Evolutionary conservation across 2,888 invertebrate species (phyloP).

Genomic region (Colostygia pectinataria): DNA sequence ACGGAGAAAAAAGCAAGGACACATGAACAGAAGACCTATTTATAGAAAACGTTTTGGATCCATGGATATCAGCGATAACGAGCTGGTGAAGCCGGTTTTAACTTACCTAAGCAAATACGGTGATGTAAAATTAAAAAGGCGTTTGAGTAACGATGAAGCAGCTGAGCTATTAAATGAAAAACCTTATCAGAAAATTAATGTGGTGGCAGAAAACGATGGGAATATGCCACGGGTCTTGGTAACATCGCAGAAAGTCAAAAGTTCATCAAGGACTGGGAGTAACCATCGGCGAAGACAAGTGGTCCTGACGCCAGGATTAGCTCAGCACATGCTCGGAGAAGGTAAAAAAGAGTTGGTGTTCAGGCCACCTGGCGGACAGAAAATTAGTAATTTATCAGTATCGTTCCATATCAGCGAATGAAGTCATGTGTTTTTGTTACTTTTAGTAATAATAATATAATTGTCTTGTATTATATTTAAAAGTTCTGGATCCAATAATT

Average conservation of each 20-base stretch:
- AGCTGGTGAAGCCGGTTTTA: slow-evolving; percentile 41
- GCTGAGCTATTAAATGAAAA: slow-evolving; percentile 37
- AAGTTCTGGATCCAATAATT: too few species aligned
- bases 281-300: slow-evolving; percentile 31
- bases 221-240: slow-evolving; percentile 36
- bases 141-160: slow-evolving; percentile 54
- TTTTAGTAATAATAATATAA: too few species aligned
- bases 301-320: slow-evolving; percentile 32
- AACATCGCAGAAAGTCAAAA: slow-evolving; percentile 33
- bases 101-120: slow-evolving; percentile 43
- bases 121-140: slow-evolving; percentile 51
- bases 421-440: slow-evolving; percentile 13
- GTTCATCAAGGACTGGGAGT: background rate
- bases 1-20: slow-evolving; percentile 7
- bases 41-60: slow-evolving; percentile 12
- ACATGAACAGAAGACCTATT: slow-evolving; percentile 5
- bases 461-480: too few species aligned
- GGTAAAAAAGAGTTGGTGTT: slow-evolving; percentile 60
- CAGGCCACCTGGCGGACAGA: slow-evolving; percentile 50
- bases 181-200: slow-evolving; percentile 32
- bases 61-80: slow-evolving; percentile 25
- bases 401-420: slow-evolving; percentile 52
- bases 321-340: slow-evolving; percentile 36
- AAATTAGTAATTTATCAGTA: slow-evolving; percentile 60
- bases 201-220: slow-evolving; percentile 36